A percentile compares a stretch with the other conserved stretches of the same genome.
These are phyloP conservation scores for Lophochroa leadbeateri DNA, from an alignment of 2,113 vertebrate species.

Conservation along the genomic window DNA sequence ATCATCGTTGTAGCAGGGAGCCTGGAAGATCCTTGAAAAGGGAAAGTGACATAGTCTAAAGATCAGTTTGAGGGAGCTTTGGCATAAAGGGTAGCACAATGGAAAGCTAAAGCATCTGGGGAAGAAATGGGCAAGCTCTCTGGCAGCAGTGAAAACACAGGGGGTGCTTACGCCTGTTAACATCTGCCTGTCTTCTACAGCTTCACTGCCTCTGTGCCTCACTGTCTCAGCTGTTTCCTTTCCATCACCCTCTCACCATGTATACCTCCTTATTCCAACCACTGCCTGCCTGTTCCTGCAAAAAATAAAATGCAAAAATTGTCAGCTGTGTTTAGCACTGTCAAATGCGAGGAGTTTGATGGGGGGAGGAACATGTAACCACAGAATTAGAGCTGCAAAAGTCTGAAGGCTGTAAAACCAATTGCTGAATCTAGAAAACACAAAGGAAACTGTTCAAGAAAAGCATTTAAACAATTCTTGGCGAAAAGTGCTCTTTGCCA, in stretches of 20 bases:
- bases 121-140: not conserved
- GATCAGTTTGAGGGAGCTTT: not conserved
- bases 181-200: not conserved
- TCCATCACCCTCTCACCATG: not conserved
- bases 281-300: not conserved
- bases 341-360: not conserved
- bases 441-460: not conserved
- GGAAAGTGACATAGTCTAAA: not conserved
- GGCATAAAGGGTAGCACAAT: not conserved
- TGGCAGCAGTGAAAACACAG: not conserved
- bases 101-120: not conserved
- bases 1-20: not conserved
- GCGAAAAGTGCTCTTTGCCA: constrained; percentile 7
- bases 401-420: not conserved
- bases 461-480: not conserved
- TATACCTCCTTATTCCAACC: not conserved
- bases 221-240: not conserved
- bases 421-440: not conserved
- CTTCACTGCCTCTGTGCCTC: not conserved
- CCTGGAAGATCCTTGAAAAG: not conserved
- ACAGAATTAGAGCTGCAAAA: not conserved
- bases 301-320: not conserved
- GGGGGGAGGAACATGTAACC: not conserved
- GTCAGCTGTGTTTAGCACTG: not conserved
- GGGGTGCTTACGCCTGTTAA: not conserved